A percentile compares a stretch with the other conserved stretches of the same genome.
Evolutionary conservation across 64 coral and sea anemone genomes (phyloP).

Genomic region (Pocillopora damicornis): DNA sequence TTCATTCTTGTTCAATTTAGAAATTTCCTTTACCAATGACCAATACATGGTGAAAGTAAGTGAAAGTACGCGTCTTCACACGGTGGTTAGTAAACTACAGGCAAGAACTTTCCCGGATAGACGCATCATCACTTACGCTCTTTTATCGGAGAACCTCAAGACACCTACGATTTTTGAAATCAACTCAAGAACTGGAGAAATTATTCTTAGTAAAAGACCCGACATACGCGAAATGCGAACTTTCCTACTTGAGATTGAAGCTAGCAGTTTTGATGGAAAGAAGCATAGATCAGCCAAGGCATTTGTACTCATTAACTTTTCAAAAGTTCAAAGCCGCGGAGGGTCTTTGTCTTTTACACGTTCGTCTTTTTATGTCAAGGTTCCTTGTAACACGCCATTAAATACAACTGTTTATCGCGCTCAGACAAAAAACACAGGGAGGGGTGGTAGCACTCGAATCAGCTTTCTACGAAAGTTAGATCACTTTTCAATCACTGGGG

Average conservation of each 20-base stretch:
- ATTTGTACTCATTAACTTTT: constrained; percentile 70
- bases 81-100: constrained; percentile 60
- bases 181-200: constrained; percentile 54
- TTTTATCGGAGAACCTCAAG: constrained; percentile 72
- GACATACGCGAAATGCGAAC: constrained; percentile 43
- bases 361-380: constrained; percentile 47
- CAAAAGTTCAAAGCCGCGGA: constrained; percentile 43
- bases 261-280: constrained; percentile 36
- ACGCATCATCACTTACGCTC: constrained; percentile 46
- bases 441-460: constrained; percentile 40
- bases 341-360: constrained; percentile 39
- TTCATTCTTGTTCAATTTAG: constrained; percentile 15
- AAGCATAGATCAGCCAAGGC: constrained; percentile 16
- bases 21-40: constrained; percentile 48
- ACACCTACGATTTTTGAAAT: constrained; percentile 67
- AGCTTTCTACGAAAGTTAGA: constrained; percentile 54
- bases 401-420: constrained; percentile 65
- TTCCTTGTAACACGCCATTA: constrained; percentile 73
- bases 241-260: constrained; percentile 74
- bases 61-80: constrained; percentile 44
- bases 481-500: constrained; percentile 70
- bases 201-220: constrained; percentile 51
- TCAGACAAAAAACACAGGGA: constrained; percentile 29
- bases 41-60: constrained; percentile 56
- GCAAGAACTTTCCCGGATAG: constrained; percentile 49